Evolutionary conservation across 2,113 vertebrate species (phyloP).

Genomic region (Rhadina sibilatrix): DNA sequence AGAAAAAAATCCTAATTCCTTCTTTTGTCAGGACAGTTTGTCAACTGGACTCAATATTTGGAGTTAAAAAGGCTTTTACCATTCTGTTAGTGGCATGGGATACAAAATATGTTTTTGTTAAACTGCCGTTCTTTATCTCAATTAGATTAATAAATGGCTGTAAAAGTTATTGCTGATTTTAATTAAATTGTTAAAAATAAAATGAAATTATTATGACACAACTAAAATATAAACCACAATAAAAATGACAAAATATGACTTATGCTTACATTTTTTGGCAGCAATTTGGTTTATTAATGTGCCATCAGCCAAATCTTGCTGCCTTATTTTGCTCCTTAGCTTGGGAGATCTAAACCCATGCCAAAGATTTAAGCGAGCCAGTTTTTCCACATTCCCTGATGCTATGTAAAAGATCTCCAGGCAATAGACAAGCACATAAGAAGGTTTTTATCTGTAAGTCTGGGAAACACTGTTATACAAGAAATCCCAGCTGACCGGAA

Average conservation of each 20-base stretch:
- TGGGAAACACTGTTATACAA: not conserved
- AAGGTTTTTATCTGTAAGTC: not conserved
- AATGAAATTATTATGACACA: not conserved
- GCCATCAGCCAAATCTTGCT: not conserved
- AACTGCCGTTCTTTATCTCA: not conserved
- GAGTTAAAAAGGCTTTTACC: not conserved
- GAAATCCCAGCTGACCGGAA: not conserved
- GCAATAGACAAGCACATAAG: not conserved
- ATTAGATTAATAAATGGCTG: not conserved
- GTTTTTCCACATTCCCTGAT: not conserved
- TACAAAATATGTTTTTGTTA: not conserved
- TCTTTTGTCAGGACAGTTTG: not conserved
- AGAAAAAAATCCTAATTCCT: not conserved
- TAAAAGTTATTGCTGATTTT: not conserved
- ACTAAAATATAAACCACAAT: not conserved
- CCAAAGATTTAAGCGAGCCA: not conserved
- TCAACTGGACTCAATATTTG: not conserved
- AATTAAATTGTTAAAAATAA: not conserved
- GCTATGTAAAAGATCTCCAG: not conserved
- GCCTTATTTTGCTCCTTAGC: not conserved
- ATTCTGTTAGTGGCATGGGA: not conserved
- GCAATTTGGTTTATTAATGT: not conserved
- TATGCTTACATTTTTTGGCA: not conserved
- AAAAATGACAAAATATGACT: not conserved
- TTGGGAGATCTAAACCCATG: not conserved